A percentile compares a stretch with the other conserved stretches of the same genome.
These are phyloP conservation scores for Tipula vernalis DNA, from an alignment of 2,888 invertebrate genomes.

Conservation along the genomic window DNA sequence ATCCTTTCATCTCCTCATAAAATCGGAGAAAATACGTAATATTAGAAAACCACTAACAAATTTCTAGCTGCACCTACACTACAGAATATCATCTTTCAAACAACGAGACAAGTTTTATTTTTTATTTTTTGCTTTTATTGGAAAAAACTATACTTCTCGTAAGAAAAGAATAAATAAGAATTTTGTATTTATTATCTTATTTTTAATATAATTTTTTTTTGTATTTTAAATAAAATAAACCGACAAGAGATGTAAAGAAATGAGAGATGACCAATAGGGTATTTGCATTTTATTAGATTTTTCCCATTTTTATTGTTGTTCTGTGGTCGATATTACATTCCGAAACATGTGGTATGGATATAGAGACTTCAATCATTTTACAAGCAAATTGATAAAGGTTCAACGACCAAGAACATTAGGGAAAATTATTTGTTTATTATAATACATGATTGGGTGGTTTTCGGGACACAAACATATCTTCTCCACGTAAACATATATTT, in stretches of 20 bases:
- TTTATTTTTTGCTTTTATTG: not conserved
- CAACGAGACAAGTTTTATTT: not conserved
- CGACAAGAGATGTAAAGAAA: not conserved
- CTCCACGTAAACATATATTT: not conserved
- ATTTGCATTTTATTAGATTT: slow-evolving; percentile 6
- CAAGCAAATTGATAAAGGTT: not conserved
- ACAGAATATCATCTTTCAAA: not conserved
- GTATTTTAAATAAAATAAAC: not conserved
- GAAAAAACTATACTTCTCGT: not conserved
- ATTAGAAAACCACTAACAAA: not conserved
- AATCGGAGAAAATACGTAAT: not conserved
- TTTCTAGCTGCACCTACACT: not conserved
- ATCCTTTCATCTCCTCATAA: not conserved
- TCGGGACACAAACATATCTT: too few relatives aligned
- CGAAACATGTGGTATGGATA: not conserved
- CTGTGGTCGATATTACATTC: not conserved
- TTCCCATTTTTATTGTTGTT: not conserved
- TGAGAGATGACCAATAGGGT: not conserved
- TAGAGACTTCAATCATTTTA: not conserved
- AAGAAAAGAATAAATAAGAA: not conserved
- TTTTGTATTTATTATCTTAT: not conserved
- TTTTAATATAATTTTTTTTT: not conserved
- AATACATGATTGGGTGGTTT: not conserved
- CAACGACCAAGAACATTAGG: not conserved
- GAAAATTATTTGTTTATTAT: too few relatives aligned